phyloP scores from a whole-genome alignment of 1,140 invertebrate genomes.

The Cydia fagiglandana region DNA sequence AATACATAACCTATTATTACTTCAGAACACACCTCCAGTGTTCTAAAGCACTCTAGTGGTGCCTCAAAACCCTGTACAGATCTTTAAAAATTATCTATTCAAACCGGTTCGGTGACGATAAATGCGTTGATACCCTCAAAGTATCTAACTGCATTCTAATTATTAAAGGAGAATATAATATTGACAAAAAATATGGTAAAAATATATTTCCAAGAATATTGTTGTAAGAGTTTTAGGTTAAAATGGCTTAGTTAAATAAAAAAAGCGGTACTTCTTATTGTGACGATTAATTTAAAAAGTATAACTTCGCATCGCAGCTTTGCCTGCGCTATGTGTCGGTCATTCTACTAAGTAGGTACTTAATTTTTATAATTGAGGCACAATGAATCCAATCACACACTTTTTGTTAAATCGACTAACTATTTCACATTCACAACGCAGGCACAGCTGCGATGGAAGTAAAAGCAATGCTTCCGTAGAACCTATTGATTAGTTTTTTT shows the following conservation, averaged over 20 bases:
- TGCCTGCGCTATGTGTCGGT: conserved; percentile 2
- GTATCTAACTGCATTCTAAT: background rate
- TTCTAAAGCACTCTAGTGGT: no score
- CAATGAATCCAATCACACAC: no score
- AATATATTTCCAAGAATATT: background rate
- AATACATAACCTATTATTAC: no score
- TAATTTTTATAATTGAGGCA: background rate
- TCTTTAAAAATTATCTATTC: background rate
- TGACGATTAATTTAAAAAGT: background rate
- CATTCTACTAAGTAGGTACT: background rate
- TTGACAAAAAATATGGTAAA: no score
- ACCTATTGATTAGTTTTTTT: background rate
- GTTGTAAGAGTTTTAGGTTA: background rate
- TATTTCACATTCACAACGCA: background rate
- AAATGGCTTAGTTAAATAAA: background rate
- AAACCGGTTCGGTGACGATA: background rate
- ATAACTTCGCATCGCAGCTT: background rate
- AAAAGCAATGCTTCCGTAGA: background rate
- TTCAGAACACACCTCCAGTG: no score
- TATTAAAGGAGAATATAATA: background rate
- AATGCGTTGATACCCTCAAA: background rate
- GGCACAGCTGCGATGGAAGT: background rate
- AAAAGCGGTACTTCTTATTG: background rate
- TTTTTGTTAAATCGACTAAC: background rate
- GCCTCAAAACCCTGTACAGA: no score